phyloP scores from a whole-genome alignment of 2,888 invertebrate species.

The Cylindroiulus punctatus region DNA sequence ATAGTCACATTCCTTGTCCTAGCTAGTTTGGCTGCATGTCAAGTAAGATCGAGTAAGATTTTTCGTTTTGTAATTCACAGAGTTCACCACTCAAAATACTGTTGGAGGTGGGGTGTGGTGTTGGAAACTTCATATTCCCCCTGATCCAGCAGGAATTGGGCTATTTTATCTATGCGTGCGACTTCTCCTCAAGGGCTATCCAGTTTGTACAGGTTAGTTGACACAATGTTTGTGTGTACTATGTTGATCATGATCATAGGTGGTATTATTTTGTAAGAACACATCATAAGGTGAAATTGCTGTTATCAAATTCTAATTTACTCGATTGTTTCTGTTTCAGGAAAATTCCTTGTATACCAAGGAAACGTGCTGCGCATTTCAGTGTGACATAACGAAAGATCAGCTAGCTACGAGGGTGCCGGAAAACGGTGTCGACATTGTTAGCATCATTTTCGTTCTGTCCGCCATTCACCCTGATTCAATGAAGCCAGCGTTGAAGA shows the following conservation, averaged over 20 bases:
- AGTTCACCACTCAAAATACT: constrained; percentile 65
- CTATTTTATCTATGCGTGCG: constrained; percentile 85
- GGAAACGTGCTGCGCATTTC: constrained; percentile 78
- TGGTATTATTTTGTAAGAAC: too few relatives aligned
- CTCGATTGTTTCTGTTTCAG: constrained; percentile 60
- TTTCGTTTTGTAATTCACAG: neutral
- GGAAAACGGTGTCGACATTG: constrained; percentile 74
- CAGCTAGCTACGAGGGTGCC: constrained; percentile 71
- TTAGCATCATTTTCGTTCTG: constrained; percentile 92
- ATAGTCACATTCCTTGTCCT: too few relatives aligned
- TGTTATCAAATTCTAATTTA: too few relatives aligned
- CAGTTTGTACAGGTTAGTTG: constrained; percentile 77
- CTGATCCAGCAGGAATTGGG: constrained; percentile 80
- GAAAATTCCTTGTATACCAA: constrained; percentile 73
- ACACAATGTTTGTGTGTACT: too few relatives aligned
- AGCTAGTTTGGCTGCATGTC: neutral
- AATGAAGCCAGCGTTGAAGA: constrained; percentile 67
- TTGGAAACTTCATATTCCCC: constrained; percentile 96
- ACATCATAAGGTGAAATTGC: neutral
- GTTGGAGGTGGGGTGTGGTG: constrained; percentile 93
- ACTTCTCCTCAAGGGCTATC: constrained; percentile 90
- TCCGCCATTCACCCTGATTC: constrained; percentile 92
- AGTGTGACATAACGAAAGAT: constrained; percentile 82
- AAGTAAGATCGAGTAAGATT: neutral
- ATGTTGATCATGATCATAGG: too few relatives aligned